Conservation (phyloP, 2,888 invertebrate genomes). For the Colletes collaris region DNA sequence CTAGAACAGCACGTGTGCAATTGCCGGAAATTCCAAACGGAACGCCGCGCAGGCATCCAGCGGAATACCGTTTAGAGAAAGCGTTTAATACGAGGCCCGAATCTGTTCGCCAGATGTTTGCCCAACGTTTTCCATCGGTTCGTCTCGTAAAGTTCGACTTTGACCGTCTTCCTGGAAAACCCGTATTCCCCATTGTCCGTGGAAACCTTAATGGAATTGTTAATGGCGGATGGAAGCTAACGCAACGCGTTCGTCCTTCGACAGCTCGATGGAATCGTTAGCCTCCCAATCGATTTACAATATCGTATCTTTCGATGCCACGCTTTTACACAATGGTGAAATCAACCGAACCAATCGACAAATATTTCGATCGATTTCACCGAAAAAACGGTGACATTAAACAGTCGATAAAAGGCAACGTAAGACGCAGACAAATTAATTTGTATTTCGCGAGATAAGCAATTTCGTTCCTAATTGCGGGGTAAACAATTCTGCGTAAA, state of each 20-base stretch:
- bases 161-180: slow-evolving; percentile 34
- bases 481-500: too few relatives aligned
- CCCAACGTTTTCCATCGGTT: slow-evolving; percentile 44
- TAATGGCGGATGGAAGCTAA: neutral
- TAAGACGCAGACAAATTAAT: too few relatives aligned
- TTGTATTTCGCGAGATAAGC: too few relatives aligned
- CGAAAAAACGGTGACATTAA: too few relatives aligned
- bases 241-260: neutral
- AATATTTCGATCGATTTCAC: too few relatives aligned
- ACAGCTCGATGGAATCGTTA: too few relatives aligned
- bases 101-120: slow-evolving; percentile 77
- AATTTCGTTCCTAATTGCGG: too few relatives aligned
- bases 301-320: too few relatives aligned
- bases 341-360: too few relatives aligned
- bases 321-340: too few relatives aligned
- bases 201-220: slow-evolving; percentile 30
- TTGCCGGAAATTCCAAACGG: slow-evolving; percentile 52
- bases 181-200: slow-evolving; percentile 51
- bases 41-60: slow-evolving; percentile 36
- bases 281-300: too few relatives aligned
- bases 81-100: slow-evolving; percentile 37
- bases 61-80: slow-evolving; percentile 56
- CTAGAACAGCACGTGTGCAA: slow-evolving; percentile 47
- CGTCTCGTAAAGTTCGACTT: slow-evolving; percentile 43
- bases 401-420: too few relatives aligned